Base-by-base conservation (phyloP, 2,113 vertebrate species). In the Otolemur garnettii region DNA sequence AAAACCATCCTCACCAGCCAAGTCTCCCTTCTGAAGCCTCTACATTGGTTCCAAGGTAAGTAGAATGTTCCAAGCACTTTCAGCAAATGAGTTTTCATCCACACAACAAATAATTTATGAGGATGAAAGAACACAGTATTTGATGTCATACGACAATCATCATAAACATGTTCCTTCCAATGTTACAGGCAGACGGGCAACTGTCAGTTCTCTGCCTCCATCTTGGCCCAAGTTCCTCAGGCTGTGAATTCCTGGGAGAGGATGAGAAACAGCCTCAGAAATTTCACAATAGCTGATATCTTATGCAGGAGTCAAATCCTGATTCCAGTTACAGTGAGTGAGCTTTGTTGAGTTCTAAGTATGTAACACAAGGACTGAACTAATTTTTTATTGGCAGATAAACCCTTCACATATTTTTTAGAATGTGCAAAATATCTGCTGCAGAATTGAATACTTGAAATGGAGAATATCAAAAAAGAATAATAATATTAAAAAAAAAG, bases 21-120 rank as follows among this genome's bases (percentile, higher is more conserved):
- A 95, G 91, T 92, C 38, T 57, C 53, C 74, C 38, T 9, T 14
- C 77, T 30, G 42, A 66, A 93, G 53, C 62, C 45, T 81, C 53
- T 30, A n/a, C 28, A 28, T 71, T 83, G 12, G 5, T 94, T 97
- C 79, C 91, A 90, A 95, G 45, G 59, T 71, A 69, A 30, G 71
- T 79, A 21, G 96, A 92, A 64, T 50, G 12, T 78, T 97, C 97
- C 93, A 92, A 95, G 94, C 45, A 24, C 84, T 97, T 91, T 94
- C 93, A 96, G 81, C 71, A 78, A 81, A 72, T n/a, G 26, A 82
- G 62, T 33, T 96, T 87, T 55, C 38, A 38, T 38, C 38, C 38
- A 42, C 4, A 42, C 14, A 96, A 14, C 55, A 82, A 94, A 57
- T 82, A 87, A 96, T 94, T 2, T 0, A 94, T 97, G 97, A 94